Base-by-base conservation (phyloP, 2,888 invertebrate species). In the Sinhomidia bicolor region DNA sequence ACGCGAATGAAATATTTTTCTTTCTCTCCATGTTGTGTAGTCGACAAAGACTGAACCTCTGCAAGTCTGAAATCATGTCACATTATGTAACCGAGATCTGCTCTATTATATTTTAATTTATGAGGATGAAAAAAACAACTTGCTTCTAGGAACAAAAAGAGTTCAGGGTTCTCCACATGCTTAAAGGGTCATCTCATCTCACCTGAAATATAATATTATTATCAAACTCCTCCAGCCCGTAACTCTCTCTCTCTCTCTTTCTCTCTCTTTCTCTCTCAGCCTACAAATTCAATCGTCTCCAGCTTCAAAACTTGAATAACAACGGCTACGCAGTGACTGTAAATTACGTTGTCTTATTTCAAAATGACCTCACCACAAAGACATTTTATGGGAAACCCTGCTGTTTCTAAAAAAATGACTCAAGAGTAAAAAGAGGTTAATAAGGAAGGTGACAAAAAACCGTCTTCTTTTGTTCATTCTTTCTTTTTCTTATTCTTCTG, bases 101-200 rank as follows among this genome's bases (percentile, higher is more conserved):
- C 57, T 85, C 90, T 85, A 90, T 90, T 90, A 90, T 84, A 23
- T 65, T 29, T 81, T 90, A 91, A 90, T 90, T 89, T 89, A 91
- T 90, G 89, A 78, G 76, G 89, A 89, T 83, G 85, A 57, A 57
- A 14, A 54, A 17, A 80, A 80, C 12, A 9, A 29, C 36, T 60
- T 26, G 23, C 6, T 32, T 29, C 12, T 57, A 17, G 20, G 23
- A 57, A 57, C n/a, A 62, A 62, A 14, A 78, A 78, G 51, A 47
- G 62, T 57, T 29, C 44, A 74, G 9, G 62, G 26, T 29, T 68
- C 10, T 36, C 41, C 68, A 68, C 20, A 68, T 17, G 47, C 57
- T 57, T 10, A 57, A 23, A 57, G 57, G 57, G 57, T 57, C 57
- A 57, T 26, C 57, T 57, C 12, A 10, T 17, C 57, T 57, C 12